These are phyloP conservation scores for Orius insidiosus DNA, from an alignment of 1,140 invertebrate genomes.

Conservation along the genomic window DNA sequence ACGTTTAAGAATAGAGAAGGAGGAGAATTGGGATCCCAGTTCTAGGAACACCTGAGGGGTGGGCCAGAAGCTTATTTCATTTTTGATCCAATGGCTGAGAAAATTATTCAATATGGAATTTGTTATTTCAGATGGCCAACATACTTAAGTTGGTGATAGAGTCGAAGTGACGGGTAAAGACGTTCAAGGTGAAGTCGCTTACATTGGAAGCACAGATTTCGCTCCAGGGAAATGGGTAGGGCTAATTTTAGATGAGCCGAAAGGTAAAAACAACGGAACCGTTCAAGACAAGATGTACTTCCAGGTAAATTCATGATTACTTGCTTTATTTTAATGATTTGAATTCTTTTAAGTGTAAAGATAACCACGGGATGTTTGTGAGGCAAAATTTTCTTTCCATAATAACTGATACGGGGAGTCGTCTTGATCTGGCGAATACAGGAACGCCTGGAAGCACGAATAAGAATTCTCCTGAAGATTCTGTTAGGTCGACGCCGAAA, in stretches of 20 bases:
- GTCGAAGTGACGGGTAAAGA: constrained; percentile 68
- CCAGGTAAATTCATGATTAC: constrained; percentile 34
- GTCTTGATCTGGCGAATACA: constrained; percentile 24
- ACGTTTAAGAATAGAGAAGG: no score
- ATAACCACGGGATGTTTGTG: constrained; percentile 79
- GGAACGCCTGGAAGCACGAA: constrained; percentile 20
- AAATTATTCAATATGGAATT: no score
- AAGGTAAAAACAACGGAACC: constrained; percentile 84
- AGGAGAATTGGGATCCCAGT: no score
- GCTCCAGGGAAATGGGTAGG: constrained; percentile 83
- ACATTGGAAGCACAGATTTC: constrained; percentile 67
- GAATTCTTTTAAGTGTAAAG: constrained; percentile 43
- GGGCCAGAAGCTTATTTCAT: no score
- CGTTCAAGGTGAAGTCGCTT: constrained; percentile 64
- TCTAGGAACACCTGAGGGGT: no score
- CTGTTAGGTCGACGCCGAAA: constrained; percentile 18
- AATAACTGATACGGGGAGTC: constrained; percentile 50
- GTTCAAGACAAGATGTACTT: constrained; percentile 74
- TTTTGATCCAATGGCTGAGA: no score
- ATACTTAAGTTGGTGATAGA: constrained; percentile 41
- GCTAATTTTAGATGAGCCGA: constrained; percentile 73
- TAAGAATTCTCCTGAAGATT: constrained; percentile 25
- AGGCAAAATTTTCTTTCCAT: constrained; percentile 54
- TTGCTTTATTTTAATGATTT: constrained; percentile 9
- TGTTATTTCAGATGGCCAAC: constrained; percentile 8